These are phyloP conservation scores for Drosophila fungiperda DNA, from an alignment of 2,888 invertebrate species.

Conservation along the genomic window DNA sequence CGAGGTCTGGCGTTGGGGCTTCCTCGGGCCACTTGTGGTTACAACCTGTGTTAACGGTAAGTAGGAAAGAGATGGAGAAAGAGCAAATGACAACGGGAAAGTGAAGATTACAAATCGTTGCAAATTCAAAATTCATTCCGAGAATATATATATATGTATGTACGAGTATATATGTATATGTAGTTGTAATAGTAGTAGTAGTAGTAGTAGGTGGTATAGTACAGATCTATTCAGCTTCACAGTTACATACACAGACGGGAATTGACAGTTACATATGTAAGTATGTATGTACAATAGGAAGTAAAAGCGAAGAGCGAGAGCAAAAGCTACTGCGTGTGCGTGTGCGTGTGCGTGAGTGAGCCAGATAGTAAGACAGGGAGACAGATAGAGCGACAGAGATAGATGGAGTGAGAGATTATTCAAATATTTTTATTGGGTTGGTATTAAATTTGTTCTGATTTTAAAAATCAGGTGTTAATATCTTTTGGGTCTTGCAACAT, in stretches of 20 bases:
- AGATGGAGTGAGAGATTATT: neutral
- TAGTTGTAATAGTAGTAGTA: conserved; percentile 1
- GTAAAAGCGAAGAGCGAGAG: conserved; percentile 30
- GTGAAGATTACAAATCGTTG: conserved; percentile 14
- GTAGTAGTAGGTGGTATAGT: conserved; percentile 11
- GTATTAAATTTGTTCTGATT: neutral
- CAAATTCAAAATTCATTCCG: neutral
- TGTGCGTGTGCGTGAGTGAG: conserved; percentile 29
- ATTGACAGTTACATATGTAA: conserved; percentile 20
- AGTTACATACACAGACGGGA: conserved; percentile 32
- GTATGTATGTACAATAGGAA: conserved; percentile 31
- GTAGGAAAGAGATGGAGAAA: neutral
- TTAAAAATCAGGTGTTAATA: neutral
- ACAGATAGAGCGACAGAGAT: conserved; percentile 16
- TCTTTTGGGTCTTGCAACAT: neutral
- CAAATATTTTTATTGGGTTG: neutral
- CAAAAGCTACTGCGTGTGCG: conserved; percentile 23
- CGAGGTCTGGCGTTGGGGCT: conserved; percentile 88
- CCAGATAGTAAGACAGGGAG: conserved; percentile 26
- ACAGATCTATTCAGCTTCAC: conserved; percentile 33
- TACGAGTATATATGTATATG: conserved; percentile 7
- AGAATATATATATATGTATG: conserved; percentile 8
- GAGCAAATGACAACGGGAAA: conserved; percentile 1
- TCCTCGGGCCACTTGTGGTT: conserved; percentile 91
- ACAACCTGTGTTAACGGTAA: conserved; percentile 87